A percentile compares a stretch with the other conserved stretches of the same genome.
These are phyloP conservation scores for Pipa parva DNA, from an alignment of 2,113 vertebrate genomes.

Conservation along the genomic window DNA sequence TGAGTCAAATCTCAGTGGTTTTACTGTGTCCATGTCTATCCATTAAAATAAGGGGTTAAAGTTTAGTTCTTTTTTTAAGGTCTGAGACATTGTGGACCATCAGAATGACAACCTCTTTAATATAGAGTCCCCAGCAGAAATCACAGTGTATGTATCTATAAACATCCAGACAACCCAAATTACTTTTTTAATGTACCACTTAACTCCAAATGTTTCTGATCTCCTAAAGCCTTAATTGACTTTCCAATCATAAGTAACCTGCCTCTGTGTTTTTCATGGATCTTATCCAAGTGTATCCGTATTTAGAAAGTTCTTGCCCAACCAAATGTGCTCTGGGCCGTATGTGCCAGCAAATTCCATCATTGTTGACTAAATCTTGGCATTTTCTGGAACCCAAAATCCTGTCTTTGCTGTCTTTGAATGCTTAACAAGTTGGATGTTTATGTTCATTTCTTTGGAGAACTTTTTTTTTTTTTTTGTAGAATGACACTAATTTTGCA, in stretches of 20 bases:
- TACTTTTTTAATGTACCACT: slow-evolving; percentile 12
- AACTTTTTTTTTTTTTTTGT: too few species aligned
- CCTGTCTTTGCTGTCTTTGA: background rate
- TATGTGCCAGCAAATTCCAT: background rate
- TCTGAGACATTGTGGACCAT: too few species aligned
- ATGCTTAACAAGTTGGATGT: background rate
- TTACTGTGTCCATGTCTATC: too few species aligned
- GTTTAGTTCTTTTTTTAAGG: too few species aligned
- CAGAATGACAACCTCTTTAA: too few species aligned
- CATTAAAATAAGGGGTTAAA: too few species aligned
- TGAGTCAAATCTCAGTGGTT: too few species aligned
- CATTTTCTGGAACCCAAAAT: background rate
- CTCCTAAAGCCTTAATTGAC: slow-evolving; percentile 24
- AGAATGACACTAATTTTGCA: too few species aligned
- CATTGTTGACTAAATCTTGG: background rate
- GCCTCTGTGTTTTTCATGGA: slow-evolving; percentile 24
- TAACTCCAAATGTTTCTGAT: slow-evolving; percentile 1
- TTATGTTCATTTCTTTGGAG: too few species aligned
- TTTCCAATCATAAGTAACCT: background rate
- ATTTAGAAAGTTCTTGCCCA: slow-evolving; percentile 8
- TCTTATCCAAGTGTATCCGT: background rate
- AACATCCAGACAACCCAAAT: background rate
- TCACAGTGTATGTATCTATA: too few species aligned
- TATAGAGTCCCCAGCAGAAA: too few species aligned
- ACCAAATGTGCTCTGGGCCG: background rate